Evolutionary conservation across 2,797 vertebrate genomes (phyloP).

Genomic region (Todus mexicanus): DNA sequence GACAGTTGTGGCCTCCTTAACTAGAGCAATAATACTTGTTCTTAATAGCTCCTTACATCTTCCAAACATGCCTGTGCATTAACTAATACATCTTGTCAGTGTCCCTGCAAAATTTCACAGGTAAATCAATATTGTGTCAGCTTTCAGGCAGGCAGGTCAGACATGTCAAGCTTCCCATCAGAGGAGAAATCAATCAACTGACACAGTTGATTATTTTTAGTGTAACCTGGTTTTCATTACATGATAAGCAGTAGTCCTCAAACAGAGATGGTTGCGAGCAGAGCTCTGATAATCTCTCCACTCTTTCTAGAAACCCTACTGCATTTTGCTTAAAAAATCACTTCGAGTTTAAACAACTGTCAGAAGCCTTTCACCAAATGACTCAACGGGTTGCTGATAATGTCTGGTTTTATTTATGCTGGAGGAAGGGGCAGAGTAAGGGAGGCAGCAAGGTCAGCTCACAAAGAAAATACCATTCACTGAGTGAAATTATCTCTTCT

Average conservation of each 20-base stretch:
- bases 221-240: slow-evolving; percentile 35
- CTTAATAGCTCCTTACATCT: slow-evolving; percentile 17
- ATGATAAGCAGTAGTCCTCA: background rate
- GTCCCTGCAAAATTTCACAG: background rate
- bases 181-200: slow-evolving; percentile 34
- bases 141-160: slow-evolving; percentile 14
- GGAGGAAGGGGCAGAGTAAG: background rate
- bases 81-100: background rate
- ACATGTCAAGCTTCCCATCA: background rate
- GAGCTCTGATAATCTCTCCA: background rate
- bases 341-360: slow-evolving; percentile 19
- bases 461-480: background rate
- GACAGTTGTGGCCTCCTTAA: background rate
- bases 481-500: background rate
- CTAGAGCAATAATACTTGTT: background rate
- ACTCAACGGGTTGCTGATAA: background rate
- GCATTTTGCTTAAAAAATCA: background rate
- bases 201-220: slow-evolving; percentile 2
- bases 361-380: slow-evolving; percentile 27
- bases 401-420: slow-evolving; percentile 6
- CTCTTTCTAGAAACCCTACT: background rate
- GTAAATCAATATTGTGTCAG: slow-evolving; percentile 46
- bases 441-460: background rate
- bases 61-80: slow-evolving; percentile 1
- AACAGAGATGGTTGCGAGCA: background rate